These are phyloP conservation scores for Cosmopolites sordidus DNA, from an alignment of 2,888 invertebrate genomes.

Conservation along the genomic window DNA sequence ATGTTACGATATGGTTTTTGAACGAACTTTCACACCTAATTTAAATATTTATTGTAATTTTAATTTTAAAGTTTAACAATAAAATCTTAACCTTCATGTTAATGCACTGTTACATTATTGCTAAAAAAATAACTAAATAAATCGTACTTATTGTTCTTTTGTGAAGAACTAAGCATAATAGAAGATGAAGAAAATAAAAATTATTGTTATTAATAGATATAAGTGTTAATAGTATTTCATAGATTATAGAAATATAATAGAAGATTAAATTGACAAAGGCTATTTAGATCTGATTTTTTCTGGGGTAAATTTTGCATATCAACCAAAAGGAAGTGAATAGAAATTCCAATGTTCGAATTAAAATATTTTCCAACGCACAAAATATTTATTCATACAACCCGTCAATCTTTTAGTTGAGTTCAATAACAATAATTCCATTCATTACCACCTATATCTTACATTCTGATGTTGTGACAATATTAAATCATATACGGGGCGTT, in stretches of 20 bases:
- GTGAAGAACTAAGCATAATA: constrained; percentile 37
- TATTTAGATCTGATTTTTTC: constrained; percentile 18
- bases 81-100: constrained; percentile 25
- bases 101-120: constrained; percentile 42
- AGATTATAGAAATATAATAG: constrained; percentile 52
- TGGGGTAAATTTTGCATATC: constrained; percentile 20
- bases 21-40: neutral
- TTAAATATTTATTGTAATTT: neutral
- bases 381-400: neutral
- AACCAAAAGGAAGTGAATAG: neutral
- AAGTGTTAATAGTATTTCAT: constrained; percentile 51
- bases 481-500: too few relatives aligned
- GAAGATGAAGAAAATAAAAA: constrained; percentile 37
- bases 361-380: neutral
- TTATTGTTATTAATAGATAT: constrained; percentile 49
- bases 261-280: constrained; percentile 9
- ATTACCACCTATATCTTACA: too few relatives aligned
- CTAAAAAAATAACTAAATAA: constrained; percentile 28
- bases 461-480: too few relatives aligned
- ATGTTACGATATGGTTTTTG: neutral
- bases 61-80: neutral
- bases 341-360: neutral
- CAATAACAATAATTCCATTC: too few relatives aligned
- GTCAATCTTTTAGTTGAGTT: too few relatives aligned
- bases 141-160: constrained; percentile 35